These are phyloP conservation scores for Leucoraja erinaceus DNA, from an alignment of 2,113 vertebrate species.

Conservation along the genomic window DNA sequence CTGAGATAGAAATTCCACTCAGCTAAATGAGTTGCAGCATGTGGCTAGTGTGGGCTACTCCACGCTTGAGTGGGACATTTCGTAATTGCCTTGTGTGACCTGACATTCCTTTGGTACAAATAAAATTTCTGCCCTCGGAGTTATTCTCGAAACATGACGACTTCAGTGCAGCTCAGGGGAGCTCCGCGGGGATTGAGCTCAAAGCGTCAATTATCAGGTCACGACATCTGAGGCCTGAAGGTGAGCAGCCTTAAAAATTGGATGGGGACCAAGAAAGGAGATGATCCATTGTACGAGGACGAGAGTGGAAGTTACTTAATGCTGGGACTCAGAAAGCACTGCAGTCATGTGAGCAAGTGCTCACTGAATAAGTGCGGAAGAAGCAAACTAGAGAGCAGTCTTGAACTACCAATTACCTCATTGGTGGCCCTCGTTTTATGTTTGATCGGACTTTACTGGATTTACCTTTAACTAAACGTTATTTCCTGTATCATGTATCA, in stretches of 20 bases:
- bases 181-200: not conserved
- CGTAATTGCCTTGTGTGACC: constrained; percentile 9
- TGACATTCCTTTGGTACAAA: not conserved
- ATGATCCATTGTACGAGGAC: not conserved
- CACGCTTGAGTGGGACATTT: not conserved
- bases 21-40: not conserved
- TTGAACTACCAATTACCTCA: too few species aligned
- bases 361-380: not conserved
- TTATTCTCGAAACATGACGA: not conserved
- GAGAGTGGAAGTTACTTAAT: not conserved
- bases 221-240: not conserved
- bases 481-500: too few species aligned
- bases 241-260: not conserved
- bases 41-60: not conserved
- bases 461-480: too few species aligned
- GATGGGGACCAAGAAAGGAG: not conserved
- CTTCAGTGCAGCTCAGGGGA: too few species aligned
- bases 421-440: too few species aligned
- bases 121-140: not conserved
- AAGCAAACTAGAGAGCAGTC: not conserved
- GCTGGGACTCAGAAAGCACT: not conserved
- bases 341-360: not conserved
- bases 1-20: not conserved
- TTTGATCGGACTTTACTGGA: too few species aligned
- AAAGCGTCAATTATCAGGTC: constrained; percentile 28